phyloP scores from a whole-genome alignment of 2,888 invertebrate species.

The Poecilobothrus nobilitatus region DNA sequence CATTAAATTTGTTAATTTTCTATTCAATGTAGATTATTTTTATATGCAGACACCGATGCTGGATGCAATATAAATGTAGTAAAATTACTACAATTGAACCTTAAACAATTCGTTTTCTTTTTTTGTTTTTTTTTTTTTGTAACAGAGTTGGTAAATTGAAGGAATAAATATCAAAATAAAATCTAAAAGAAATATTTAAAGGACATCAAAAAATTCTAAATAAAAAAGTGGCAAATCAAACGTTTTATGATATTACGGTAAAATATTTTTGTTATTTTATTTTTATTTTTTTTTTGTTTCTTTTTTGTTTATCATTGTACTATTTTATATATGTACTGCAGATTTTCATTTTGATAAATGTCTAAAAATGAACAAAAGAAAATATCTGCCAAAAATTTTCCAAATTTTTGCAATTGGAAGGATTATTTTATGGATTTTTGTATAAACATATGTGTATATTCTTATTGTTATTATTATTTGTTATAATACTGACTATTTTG shows the following conservation, averaged over 20 bases:
- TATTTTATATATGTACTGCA: not conserved
- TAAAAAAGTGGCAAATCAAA: not conserved
- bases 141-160: too few relatives aligned
- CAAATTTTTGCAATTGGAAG: not conserved
- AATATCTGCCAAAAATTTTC: not conserved
- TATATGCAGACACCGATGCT: too few relatives aligned
- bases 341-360: slow-evolving; percentile 6
- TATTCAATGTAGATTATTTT: too few relatives aligned
- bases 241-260: not conserved
- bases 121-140: too few relatives aligned
- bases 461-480: not conserved
- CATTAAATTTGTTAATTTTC: too few relatives aligned
- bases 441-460: not conserved
- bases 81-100: too few relatives aligned
- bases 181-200: too few relatives aligned
- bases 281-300: not conserved
- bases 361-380: slow-evolving; percentile 6
- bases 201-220: too few relatives aligned
- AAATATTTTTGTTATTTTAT: not conserved
- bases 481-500: not conserved
- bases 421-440: not conserved
- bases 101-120: too few relatives aligned
- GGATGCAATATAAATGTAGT: too few relatives aligned
- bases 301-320: not conserved
- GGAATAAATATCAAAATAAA: too few relatives aligned